phyloP scores from a whole-genome alignment of 2,888 invertebrate genomes.

The Cylloceria caligata region DNA sequence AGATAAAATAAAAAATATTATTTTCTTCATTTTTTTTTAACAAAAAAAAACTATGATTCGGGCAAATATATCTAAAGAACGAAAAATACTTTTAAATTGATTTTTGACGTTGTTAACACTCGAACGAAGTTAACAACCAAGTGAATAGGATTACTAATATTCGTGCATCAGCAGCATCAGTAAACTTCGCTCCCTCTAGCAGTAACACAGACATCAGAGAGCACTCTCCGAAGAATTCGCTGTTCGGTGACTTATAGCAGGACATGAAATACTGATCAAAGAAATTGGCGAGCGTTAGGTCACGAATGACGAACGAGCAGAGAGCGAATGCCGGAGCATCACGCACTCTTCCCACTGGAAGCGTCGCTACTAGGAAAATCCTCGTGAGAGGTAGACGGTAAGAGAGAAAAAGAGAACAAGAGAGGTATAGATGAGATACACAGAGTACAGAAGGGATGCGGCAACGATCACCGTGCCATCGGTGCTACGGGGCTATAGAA shows the following conservation, averaged over 20 bases:
- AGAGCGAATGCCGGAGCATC: constrained; percentile 49
- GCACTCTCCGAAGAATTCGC: constrained; percentile 31
- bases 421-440: background rate
- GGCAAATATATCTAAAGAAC: no score
- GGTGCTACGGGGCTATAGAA: constrained; percentile 57
- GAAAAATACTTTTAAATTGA: no score
- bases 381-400: constrained; percentile 2
- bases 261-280: constrained; percentile 32
- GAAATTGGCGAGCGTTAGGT: constrained; percentile 53
- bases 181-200: background rate
- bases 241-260: constrained; percentile 30
- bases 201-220: background rate
- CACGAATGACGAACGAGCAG: constrained; percentile 50
- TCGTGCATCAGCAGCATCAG: background rate
- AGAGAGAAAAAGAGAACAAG: background rate
- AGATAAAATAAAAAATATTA: no score
- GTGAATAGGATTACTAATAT: background rate
- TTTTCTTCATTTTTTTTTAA: no score
- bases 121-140: no score
- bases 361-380: background rate
- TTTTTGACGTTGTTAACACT: no score
- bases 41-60: no score
- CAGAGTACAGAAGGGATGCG: constrained; percentile 34
- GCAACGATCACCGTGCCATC: constrained; percentile 49
- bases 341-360: constrained; percentile 55